Evolutionary conservation across 1,140 invertebrate species (phyloP), one percentile per base, ranked within the genome.

Genomic region (Lucilia cuprina): DNA sequence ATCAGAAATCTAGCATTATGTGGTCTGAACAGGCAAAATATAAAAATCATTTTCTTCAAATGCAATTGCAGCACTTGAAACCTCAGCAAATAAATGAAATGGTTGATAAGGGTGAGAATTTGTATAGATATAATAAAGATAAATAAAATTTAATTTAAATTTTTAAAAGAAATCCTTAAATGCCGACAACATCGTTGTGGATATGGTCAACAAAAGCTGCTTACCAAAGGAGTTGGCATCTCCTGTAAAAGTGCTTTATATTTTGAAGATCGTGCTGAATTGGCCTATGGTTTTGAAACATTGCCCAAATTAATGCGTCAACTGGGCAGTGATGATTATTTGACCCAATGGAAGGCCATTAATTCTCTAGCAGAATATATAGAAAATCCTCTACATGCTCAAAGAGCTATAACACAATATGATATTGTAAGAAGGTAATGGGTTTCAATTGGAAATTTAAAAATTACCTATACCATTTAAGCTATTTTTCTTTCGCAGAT

Each of bases 391-490:
- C 65, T 87, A 9, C 85, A 90, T 82, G 87, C 80, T 0, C 77
- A 90, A 65, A 84, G 86, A 3, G 89, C 89, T 0, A 87, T 90
- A 4, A 50, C 25, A 0, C 84, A 90, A 82, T 84, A 84, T 70
- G 88, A 88, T 2, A 86, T 90, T 13, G 86, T 90, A 2, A 84
- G 89, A 83, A 90, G 87, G 89, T 90, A 82, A 87, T 85, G 65
- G 19, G 8, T 30, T 30, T 30, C 3, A 1, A 30, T 82, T 19
- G 50, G 70, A 25, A 25, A 12, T 2, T 1, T 30, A 30, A 30
- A 30, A 30, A 30, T 30, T 21, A 74, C 30, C 5, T 74, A 25
- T 74, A n/a, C n/a, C 5, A n/a, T 41, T n/a, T n/a, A n/a, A n/a
- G n/a, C n/a, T n/a, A 35, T 77, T 77, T 77, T 19, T 77, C 17